Conservation (phyloP, 1,140 invertebrate genomes). For the Anastatus disparis region DNA sequence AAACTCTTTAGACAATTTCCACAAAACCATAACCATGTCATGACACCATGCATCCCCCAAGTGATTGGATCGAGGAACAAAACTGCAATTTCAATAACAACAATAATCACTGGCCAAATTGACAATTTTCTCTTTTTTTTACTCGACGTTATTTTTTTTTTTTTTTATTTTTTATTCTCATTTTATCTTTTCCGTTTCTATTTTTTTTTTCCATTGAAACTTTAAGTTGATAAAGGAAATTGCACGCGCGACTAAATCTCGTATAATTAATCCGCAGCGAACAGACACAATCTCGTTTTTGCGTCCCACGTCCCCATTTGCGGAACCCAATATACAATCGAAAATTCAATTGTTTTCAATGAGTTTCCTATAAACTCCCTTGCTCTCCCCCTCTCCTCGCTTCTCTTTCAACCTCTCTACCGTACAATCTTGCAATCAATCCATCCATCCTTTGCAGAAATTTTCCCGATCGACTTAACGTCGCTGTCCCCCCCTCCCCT, state of each 20-base stretch:
- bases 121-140: too few species aligned
- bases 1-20: conserved; percentile 33
- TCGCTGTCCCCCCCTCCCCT: too few species aligned
- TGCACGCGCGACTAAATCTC: not conserved
- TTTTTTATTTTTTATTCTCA: too few species aligned
- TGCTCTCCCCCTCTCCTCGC: not conserved
- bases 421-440: too few species aligned
- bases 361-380: too few species aligned
- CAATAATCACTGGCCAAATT: conserved; percentile 28
- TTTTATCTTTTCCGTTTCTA: too few species aligned
- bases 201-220: too few species aligned
- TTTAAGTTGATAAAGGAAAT: not conserved
- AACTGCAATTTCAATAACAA: conserved; percentile 37
- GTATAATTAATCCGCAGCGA: not conserved
- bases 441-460: too few species aligned
- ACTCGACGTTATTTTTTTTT: too few species aligned
- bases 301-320: too few species aligned
- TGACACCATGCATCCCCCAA: conserved; percentile 30
- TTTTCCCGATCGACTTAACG: not conserved
- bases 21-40: conserved; percentile 36
- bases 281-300: not conserved
- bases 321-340: not conserved
- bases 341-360: not conserved
- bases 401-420: not conserved
- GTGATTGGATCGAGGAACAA: conserved; percentile 29